A percentile compares a stretch with the other conserved stretches of the same genome.
Evolutionary conservation across 2,113 vertebrate species (phyloP).

Genomic region (Machaerirhynchus nigripectus): DNA sequence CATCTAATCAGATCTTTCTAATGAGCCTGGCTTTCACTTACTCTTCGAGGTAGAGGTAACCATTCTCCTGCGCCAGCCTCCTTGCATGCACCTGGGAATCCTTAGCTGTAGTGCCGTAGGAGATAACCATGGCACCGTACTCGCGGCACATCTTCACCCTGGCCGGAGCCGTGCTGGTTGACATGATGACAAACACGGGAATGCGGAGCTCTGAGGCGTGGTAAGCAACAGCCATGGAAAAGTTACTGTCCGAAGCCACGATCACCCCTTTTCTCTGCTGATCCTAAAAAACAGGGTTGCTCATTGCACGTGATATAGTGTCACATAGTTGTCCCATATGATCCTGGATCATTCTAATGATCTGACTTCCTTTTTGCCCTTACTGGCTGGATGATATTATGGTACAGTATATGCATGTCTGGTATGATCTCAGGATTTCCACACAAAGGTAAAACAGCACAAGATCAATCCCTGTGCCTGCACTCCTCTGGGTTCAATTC

Average conservation of each 20-base stretch:
- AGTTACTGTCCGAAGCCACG: constrained; percentile 84
- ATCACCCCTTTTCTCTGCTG: constrained; percentile 90
- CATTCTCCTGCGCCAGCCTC: constrained; percentile 81
- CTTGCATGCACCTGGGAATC: constrained; percentile 82
- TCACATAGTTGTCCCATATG: not conserved
- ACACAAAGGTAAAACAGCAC: not conserved
- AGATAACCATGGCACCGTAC: constrained; percentile 87
- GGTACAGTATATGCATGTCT: not conserved
- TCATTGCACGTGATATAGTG: not conserved
- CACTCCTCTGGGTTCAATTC: not conserved
- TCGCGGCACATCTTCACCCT: constrained; percentile 82
- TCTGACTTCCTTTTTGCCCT: not conserved
- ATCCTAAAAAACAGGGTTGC: constrained; percentile 67
- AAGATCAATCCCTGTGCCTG: not conserved
- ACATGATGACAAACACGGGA: constrained; percentile 85
- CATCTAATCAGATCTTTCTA: not conserved
- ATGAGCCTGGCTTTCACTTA: constrained; percentile 61
- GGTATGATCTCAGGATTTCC: not conserved
- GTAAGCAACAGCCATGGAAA: constrained; percentile 86
- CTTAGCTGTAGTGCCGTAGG: constrained; percentile 74
- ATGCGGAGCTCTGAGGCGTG: constrained; percentile 81
- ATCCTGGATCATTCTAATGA: not conserved
- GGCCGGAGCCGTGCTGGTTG: constrained; percentile 70
- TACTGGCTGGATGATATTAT: too few species aligned
- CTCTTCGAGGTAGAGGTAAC: constrained; percentile 88